A percentile compares a stretch with the other conserved stretches of the same genome.
These are phyloP conservation scores for Pterostichus niger DNA, from an alignment of 2,888 invertebrate genomes.

Conservation along the genomic window DNA sequence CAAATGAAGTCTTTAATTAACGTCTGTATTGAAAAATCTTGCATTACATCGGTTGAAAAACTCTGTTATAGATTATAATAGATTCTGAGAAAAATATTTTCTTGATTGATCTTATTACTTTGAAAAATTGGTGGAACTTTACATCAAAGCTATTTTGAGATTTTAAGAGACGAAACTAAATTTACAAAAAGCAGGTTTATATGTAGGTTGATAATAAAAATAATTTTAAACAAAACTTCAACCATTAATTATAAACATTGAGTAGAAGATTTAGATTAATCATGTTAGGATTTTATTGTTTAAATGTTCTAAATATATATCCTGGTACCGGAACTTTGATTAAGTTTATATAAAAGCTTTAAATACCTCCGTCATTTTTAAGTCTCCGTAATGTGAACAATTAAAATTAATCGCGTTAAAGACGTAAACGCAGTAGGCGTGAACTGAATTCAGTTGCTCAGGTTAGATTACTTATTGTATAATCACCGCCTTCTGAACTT, in stretches of 20 bases:
- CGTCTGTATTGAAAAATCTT: too few species aligned
- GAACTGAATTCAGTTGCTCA: background rate
- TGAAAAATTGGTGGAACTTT: too few species aligned
- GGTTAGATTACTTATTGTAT: background rate
- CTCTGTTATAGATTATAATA: too few species aligned
- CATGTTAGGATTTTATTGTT: background rate
- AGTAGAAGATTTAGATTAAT: background rate
- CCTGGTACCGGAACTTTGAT: background rate
- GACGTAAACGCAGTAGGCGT: constrained; percentile 14
- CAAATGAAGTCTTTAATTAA: too few species aligned
- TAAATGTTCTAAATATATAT: background rate
- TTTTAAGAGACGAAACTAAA: too few species aligned
- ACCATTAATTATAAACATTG: background rate
- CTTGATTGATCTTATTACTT: too few species aligned
- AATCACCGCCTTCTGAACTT: background rate
- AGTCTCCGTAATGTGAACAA: constrained; percentile 6
- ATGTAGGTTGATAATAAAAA: background rate
- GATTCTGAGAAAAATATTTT: too few species aligned
- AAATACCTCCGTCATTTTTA: constrained; percentile 17
- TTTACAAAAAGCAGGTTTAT: too few species aligned
- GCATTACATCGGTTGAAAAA: too few species aligned
- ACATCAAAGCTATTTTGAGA: too few species aligned
- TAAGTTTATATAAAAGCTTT: constrained; percentile 21
- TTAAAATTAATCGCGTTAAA: constrained; percentile 29
- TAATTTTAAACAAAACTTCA: background rate